Base-by-base conservation (phyloP, 2,888 invertebrate species). In the Tetragnatha montana region DNA sequence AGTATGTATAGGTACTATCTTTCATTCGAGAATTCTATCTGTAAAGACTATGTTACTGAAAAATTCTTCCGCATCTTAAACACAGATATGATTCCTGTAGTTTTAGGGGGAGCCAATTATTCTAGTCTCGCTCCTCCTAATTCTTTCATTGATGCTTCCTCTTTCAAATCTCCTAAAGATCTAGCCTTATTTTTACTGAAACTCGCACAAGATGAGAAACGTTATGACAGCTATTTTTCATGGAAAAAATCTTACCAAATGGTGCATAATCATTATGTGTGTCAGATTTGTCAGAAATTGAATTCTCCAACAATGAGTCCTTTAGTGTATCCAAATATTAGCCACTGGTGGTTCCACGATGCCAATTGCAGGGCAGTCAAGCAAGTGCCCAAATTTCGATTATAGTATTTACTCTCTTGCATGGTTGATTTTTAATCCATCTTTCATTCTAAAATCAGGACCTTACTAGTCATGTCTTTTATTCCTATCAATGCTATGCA, bases 11-110 rank as follows among this genome's bases (percentile, higher is more conserved):
- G 93, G 84, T 93, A 93, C 89, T 93, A 93, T 89, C 91, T 93
- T 19, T 92, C 93, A 0, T 93, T 93, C 88, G 93, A 93, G 91
- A 93, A 93, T 91, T 93, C 93, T 47, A 93, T 93, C 91, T 93
- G 93, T 91, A 91, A 93, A 85, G 93, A 93, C 91, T 93, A 93
- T 90, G 93, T 93, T 4, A 93, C 93, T 17, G 93, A 93, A 91
- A 93, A 93, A 90, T 93, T 93, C 88, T 93, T 93, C 91, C 79
- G 92, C 92, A 93, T 93, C 91, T 93, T 93, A 92, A 86, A 85
- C 68, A 90, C 89, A n/a, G 70, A 91, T 86, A 91, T 92, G 81
- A 60, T 92, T 68, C 91, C 91, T 12, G 88, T 92, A 12, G 92
- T 92, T 17, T 84, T 92, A 1, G 91, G 92, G 8, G 92, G 92